These are phyloP conservation scores for Tetanocera ferruginea DNA, from an alignment of 2,888 invertebrate genomes.

Conservation along the genomic window DNA sequence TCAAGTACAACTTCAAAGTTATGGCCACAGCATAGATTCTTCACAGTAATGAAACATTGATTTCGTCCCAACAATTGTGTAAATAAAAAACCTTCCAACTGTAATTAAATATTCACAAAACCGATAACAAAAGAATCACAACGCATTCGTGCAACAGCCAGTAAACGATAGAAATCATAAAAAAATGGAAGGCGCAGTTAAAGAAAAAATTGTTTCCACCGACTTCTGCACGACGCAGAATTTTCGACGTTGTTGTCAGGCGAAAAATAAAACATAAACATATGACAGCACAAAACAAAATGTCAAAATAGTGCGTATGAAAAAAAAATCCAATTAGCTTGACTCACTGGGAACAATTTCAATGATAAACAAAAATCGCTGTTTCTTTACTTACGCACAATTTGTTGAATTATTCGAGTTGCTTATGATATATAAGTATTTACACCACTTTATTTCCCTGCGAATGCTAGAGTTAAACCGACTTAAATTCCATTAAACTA, in stretches of 20 bases:
- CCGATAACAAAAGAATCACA: conserved; percentile 15
- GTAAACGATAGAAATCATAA: neutral
- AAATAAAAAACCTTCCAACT: neutral
- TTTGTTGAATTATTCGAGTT: neutral
- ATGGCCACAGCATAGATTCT: too few species aligned
- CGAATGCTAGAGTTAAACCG: too few species aligned
- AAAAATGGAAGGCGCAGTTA: neutral
- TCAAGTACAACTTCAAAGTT: too few species aligned
- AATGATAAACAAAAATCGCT: too few species aligned
- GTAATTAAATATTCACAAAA: neutral
- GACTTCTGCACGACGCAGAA: neutral
- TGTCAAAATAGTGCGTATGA: neutral
- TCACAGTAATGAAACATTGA: too few species aligned
- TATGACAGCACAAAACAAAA: conserved; percentile 16
- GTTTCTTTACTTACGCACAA: neutral
- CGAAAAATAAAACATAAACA: conserved; percentile 26
- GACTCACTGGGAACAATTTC: neutral
- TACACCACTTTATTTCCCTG: too few species aligned
- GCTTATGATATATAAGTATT: too few species aligned
- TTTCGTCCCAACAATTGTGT: neutral
- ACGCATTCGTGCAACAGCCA: neutral
- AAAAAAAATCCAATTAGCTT: neutral
- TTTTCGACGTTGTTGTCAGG: conserved; percentile 32
- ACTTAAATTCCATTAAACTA: too few species aligned
- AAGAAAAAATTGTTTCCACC: neutral